Base-by-base conservation (phyloP, 1,140 invertebrate species). In the Fopius arisanus region DNA sequence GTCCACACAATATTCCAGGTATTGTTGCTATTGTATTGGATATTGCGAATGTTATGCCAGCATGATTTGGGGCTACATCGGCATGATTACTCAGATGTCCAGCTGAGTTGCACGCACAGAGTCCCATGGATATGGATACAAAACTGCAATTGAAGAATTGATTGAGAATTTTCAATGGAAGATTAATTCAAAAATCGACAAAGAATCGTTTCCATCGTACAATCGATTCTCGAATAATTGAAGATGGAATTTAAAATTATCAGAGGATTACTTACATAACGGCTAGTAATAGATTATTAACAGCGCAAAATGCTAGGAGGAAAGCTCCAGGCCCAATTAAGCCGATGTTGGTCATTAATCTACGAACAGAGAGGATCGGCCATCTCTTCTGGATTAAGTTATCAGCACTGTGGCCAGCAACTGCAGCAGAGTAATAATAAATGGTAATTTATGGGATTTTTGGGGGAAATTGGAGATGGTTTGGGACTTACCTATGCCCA, bases 1-100 rank as follows among this genome's bases (percentile, higher is more conserved):
- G 94, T n/a, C 94, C 94, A 82, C 93, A 94, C 28, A 94, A 84
- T 70, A 95, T 94, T 26, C 94, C 94, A 19, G 94, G 94, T 80
- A 95, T 93, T 1, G 93, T 94, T 28, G 93, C 93, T 91, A 95
- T 88, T 16, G 94, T 95, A 82, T 95, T 95, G 29, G 93, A 94
- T 77, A 95, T 91, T 21, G 94, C 93, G 87, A 95, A 95, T 66
- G 93, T 95, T 37, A 94, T 91, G 12, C 93, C 94, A 14, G 94
- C 93, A 87, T 94, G 92, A 88, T 94, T 94, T 1, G 94, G 94
- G 3, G 94, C 94, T 23, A 95, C 89, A 78, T 95, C 94, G 5
- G 93, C 92, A 81, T 95, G 94, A 84, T 95, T 95, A 81, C 92
- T 93, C 12, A 95, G 84, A 85, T 95, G 94, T 21, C 94, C 94